Conservation (phyloP, 92 coral and sea anemone species). For the Parazoanthus swiftii region DNA sequence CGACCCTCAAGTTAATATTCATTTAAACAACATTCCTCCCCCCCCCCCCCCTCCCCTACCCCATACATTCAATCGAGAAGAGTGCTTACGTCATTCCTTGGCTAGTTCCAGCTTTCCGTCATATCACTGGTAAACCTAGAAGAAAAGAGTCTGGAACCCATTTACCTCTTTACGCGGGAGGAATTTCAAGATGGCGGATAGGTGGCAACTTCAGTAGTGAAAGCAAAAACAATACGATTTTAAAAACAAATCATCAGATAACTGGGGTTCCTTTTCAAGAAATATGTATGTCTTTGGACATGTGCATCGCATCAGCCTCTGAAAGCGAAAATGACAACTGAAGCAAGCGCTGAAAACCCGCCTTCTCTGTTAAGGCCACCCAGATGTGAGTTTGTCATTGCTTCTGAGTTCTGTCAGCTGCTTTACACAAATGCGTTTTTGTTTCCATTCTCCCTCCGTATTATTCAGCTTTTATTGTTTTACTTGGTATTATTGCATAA, state of each 20-base stretch:
- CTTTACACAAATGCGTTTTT: slow-evolving; percentile 12
- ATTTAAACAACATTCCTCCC: too few relatives aligned
- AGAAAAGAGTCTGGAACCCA: slow-evolving; percentile 13
- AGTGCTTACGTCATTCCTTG: too few relatives aligned
- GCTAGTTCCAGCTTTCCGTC: not conserved
- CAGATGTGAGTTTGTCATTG: slow-evolving; percentile 21
- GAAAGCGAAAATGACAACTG: slow-evolving; percentile 41
- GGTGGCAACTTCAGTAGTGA: not conserved
- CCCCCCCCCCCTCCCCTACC: too few relatives aligned
- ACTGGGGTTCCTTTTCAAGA: not conserved
- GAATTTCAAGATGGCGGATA: slow-evolving; percentile 40
- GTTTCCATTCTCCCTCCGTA: not conserved
- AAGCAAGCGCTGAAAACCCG: slow-evolving; percentile 30
- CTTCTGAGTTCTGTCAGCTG: not conserved
- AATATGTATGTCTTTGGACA: slow-evolving; percentile 5
- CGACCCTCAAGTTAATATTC: too few relatives aligned
- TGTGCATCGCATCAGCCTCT: not conserved
- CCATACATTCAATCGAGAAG: too few relatives aligned
- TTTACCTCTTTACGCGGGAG: slow-evolving; percentile 12
- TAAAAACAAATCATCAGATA: not conserved
- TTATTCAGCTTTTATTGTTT: not conserved
- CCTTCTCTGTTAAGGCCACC: slow-evolving; percentile 35
- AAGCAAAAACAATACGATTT: slow-evolving; percentile 18
- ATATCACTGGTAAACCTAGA: not conserved
- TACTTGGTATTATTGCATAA: not conserved